Conservation (phyloP, 2,113 vertebrate species). For the Chaetorhynchus papuensis region DNA sequence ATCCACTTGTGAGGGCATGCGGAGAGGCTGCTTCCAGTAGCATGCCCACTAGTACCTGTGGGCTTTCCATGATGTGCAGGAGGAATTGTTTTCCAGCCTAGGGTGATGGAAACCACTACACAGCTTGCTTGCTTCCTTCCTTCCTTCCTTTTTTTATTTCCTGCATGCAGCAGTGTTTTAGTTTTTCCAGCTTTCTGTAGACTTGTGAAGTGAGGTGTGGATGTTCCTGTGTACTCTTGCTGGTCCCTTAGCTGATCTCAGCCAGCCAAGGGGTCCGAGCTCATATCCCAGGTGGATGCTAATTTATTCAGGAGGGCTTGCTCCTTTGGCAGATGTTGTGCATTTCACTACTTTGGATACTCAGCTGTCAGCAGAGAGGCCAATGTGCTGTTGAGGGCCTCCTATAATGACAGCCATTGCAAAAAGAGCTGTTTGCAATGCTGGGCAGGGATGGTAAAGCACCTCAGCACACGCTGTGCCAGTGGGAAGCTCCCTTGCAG, state of each 20-base stretch:
- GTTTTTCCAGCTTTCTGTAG: not conserved
- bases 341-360: not conserved
- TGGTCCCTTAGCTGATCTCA: not conserved
- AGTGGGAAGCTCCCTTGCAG: not conserved
- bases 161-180: not conserved
- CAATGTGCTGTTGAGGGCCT: not conserved
- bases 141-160: not conserved
- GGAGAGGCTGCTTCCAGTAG: not conserved
- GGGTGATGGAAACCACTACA: not conserved
- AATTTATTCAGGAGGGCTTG: not conserved
- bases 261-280: not conserved
- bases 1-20: not conserved
- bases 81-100: not conserved
- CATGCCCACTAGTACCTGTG: not conserved
- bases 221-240: not conserved
- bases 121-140: rapidly evolving
- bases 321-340: not conserved
- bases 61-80: not conserved
- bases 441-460: not conserved
- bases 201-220: not conserved
- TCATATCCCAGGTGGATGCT: not conserved
- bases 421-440: not conserved
- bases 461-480: not conserved
- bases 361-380: slow-evolving; percentile 2
- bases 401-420: not conserved